phyloP scores from a whole-genome alignment of 2,797 vertebrate species.

The Amazona ochrocephala region DNA sequence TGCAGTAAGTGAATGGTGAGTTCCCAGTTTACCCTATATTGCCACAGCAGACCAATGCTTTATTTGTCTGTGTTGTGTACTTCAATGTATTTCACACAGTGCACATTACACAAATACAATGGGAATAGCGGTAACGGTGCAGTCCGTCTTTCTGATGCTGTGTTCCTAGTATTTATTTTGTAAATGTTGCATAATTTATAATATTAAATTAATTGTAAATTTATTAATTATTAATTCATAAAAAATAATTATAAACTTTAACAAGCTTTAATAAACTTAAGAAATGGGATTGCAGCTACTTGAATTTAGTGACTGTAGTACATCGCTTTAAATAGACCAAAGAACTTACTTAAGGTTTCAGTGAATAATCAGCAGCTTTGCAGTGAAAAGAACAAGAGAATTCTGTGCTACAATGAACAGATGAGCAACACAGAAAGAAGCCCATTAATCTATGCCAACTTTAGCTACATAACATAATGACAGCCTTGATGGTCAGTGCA shows the following conservation, averaged over 20 bases:
- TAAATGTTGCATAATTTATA: neutral
- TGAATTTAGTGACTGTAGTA: neutral
- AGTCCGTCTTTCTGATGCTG: neutral
- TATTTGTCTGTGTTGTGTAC: neutral
- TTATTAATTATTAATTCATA: neutral
- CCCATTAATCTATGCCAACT: constrained; percentile 26
- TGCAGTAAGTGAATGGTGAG: neutral
- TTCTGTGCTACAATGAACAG: neutral
- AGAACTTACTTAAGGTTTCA: neutral
- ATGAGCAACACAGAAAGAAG: constrained; percentile 34
- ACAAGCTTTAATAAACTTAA: neutral
- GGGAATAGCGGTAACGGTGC: neutral
- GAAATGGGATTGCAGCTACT: neutral
- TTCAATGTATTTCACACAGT: neutral
- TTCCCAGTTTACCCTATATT: neutral
- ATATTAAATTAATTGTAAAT: neutral
- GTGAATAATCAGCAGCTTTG: constrained; percentile 25
- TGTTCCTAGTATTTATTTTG: neutral
- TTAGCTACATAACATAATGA: neutral
- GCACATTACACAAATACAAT: neutral
- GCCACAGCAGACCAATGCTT: neutral
- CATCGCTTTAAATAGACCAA: neutral
- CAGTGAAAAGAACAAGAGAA: neutral
- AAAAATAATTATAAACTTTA: neutral
- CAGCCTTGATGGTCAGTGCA: constrained; percentile 13